These are phyloP conservation scores for Peromyscus maniculatus DNA, from an alignment of 2,113 vertebrate species.

Conservation along the genomic window DNA sequence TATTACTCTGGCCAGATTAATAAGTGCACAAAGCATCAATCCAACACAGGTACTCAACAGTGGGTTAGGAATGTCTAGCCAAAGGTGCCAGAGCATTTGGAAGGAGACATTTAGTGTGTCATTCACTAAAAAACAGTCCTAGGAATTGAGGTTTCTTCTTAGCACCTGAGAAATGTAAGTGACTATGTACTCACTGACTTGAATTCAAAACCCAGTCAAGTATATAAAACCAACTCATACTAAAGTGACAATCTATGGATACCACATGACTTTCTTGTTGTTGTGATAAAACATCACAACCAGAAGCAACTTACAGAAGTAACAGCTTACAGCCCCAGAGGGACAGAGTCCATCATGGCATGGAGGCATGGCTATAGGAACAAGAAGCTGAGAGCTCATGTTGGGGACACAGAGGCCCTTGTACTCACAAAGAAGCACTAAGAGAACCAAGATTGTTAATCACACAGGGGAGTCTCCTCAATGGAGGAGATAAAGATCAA, in stretches of 20 bases:
- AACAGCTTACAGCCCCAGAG: not conserved
- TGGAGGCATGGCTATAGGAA: not conserved
- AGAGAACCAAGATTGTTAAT: too few species aligned
- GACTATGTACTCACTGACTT: not conserved
- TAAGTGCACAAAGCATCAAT: not conserved
- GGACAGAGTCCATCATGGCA: not conserved
- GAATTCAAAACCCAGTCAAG: not conserved
- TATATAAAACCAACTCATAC: not conserved
- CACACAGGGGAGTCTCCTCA: too few species aligned
- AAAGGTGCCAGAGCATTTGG: not conserved
- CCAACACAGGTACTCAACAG: not conserved
- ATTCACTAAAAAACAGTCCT: not conserved
- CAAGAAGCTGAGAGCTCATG: not conserved
- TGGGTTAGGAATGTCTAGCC: not conserved
- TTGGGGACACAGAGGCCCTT: too few species aligned
- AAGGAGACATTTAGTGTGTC: not conserved
- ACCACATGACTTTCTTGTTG: not conserved
- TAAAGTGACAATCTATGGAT: not conserved
- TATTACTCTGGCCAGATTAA: too few species aligned
- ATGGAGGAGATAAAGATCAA: too few species aligned
- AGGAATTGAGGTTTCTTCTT: not conserved
- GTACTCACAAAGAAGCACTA: too few species aligned
- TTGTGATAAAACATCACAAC: not conserved
- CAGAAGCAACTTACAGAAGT: not conserved
- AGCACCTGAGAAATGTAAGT: not conserved